These are phyloP conservation scores for Stenodema calcarata DNA, from an alignment of 2,888 invertebrate species.

Conservation along the genomic window DNA sequence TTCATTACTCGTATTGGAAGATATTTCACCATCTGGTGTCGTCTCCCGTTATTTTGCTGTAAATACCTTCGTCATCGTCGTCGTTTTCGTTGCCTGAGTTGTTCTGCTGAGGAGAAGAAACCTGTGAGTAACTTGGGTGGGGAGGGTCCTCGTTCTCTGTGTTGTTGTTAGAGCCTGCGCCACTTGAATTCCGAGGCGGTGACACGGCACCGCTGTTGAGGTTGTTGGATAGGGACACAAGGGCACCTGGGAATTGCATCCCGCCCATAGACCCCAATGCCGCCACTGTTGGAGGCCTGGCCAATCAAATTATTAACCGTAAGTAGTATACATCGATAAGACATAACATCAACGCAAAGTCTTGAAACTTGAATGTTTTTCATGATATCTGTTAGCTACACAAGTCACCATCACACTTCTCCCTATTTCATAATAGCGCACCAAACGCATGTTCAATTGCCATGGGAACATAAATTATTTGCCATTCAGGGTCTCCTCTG, in stretches of 20 bases:
- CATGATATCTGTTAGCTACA: no score
- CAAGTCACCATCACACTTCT: no score
- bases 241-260: slow-evolving; percentile 42
- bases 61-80: slow-evolving; percentile 72
- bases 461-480: no score
- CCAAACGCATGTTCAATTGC: no score
- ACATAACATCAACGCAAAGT: slow-evolving; percentile 45
- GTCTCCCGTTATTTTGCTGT: no score
- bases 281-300: slow-evolving; percentile 40
- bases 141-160: slow-evolving; percentile 52
- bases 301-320: no score
- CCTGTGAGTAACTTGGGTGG: slow-evolving; percentile 42
- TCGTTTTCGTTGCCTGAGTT: slow-evolving; percentile 61
- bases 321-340: not conserved
- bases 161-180: slow-evolving; percentile 44
- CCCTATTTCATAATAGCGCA: no score
- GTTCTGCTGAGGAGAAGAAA: slow-evolving; percentile 55
- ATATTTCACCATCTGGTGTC: no score
- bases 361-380: no score
- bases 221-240: not conserved
- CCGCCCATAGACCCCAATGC: slow-evolving; percentile 25
- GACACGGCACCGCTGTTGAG: slow-evolving; percentile 61
- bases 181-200: slow-evolving; percentile 24
- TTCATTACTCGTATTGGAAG: no score
- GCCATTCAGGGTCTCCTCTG: no score